Conservation (phyloP, 2,888 invertebrate species). For the Pogonocherus hispidulus region DNA sequence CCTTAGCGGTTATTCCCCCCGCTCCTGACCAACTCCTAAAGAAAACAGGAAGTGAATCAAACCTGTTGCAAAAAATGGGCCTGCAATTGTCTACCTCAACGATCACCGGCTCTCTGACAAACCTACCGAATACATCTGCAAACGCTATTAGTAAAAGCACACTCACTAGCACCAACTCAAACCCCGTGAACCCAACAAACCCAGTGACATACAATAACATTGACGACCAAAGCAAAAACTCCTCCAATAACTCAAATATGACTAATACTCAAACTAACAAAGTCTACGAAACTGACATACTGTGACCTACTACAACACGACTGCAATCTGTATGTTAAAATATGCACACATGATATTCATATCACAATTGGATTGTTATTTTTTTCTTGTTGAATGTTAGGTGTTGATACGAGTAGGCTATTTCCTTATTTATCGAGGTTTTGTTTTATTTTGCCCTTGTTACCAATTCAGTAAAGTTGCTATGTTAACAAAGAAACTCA, state of each 20-base stretch:
- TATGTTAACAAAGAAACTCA: too few species aligned
- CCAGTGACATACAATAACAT: conserved; percentile 57
- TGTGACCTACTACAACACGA: conserved; percentile 75
- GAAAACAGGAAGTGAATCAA: conserved; percentile 91
- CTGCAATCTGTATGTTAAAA: conserved; percentile 58
- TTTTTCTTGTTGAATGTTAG: conserved; percentile 58
- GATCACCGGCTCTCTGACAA: conserved; percentile 75
- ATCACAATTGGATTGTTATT: conserved; percentile 60
- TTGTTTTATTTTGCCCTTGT: conserved; percentile 28
- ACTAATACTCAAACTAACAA: conserved; percentile 75
- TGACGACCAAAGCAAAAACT: conserved; percentile 45
- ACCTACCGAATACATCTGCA: conserved; percentile 69
- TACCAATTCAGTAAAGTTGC: conserved; percentile 26
- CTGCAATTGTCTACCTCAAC: conserved; percentile 73
- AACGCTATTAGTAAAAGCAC: conserved; percentile 57
- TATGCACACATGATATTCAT: conserved; percentile 53
- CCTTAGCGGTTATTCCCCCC: conserved; percentile 76
- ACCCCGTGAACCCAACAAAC: conserved; percentile 51
- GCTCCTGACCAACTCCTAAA: conserved; percentile 77
- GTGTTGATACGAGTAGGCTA: conserved; percentile 48
- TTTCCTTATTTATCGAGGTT: conserved; percentile 35
- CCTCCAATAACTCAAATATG: conserved; percentile 44
- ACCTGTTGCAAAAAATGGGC: conserved; percentile 87
- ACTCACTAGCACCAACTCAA: conserved; percentile 55
- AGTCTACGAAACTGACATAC: conserved; percentile 94